Evolutionary conservation across 2,888 invertebrate genomes (phyloP).

Genomic region (Aproaerema taeniolella): DNA sequence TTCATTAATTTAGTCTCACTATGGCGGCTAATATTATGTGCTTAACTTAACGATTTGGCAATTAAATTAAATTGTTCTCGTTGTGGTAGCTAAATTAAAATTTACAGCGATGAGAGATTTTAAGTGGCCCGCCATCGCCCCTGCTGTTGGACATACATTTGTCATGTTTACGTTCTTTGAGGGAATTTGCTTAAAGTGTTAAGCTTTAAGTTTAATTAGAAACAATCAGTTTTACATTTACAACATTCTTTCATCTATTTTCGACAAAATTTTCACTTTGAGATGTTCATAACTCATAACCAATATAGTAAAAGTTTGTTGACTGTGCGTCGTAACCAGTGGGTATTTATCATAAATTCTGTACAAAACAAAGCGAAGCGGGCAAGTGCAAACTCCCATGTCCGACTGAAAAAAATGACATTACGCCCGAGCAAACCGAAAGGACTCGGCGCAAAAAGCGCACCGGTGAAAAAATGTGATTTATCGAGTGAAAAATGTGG

Average conservation of each 20-base stretch:
- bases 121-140: conserved; percentile 42
- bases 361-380: conserved; percentile 62
- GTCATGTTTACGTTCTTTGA: conserved; percentile 38
- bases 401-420: conserved; percentile 72
- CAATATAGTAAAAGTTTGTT: conserved; percentile 28
- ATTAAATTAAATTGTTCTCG: conserved; percentile 75
- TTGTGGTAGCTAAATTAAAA: conserved; percentile 74
- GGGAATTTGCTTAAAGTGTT: conserved; percentile 32
- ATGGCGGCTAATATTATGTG: conserved; percentile 71
- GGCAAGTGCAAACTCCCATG: conserved; percentile 65
- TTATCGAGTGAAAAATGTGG: conserved; percentile 77
- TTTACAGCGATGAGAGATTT: conserved; percentile 61
- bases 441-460: conserved; percentile 70
- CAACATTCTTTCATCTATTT: not conserved
- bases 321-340: conserved; percentile 35
- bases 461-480: conserved; percentile 77
- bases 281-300: not conserved
- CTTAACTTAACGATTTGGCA: conserved; percentile 76
- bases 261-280: conserved; percentile 3
- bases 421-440: conserved; percentile 68
- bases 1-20: conserved; percentile 63
- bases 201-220: conserved; percentile 27
- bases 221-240: conserved; percentile 24
- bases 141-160: conserved; percentile 36
- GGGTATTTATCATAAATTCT: conserved; percentile 62